These are phyloP conservation scores for Pangasianodon hypophthalmus DNA, from an alignment of 2,113 vertebrate species.

Conservation along the genomic window DNA sequence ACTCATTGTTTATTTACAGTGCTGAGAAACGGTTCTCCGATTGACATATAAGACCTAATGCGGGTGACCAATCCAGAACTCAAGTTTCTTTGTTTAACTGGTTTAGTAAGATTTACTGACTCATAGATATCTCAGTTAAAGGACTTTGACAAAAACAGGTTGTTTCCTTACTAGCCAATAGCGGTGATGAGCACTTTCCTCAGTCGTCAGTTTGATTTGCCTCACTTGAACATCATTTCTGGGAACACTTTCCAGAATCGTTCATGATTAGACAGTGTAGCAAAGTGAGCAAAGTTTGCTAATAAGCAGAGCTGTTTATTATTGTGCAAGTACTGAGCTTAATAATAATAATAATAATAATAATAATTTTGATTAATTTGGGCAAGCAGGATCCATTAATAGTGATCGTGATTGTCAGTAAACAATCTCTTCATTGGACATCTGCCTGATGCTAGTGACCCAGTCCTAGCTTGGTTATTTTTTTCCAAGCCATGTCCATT, in stretches of 20 bases:
- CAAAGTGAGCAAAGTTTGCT: neutral
- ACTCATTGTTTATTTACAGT: slow-evolving; percentile 43
- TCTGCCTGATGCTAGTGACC: neutral
- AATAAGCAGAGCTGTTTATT: neutral
- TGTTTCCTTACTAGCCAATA: neutral
- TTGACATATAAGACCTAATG: neutral
- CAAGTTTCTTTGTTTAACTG: neutral
- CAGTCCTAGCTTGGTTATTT: neutral
- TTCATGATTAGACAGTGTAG: neutral
- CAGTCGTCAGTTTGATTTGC: neutral
- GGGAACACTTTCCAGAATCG: neutral
- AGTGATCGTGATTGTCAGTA: neutral
- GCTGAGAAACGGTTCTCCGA: slow-evolving; percentile 3
- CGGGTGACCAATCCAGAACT: neutral
- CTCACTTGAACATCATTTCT: neutral
- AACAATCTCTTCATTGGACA: neutral
- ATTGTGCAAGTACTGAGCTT: neutral
- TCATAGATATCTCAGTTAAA: neutral
- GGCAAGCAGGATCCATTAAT: neutral
- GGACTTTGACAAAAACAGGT: neutral
- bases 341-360: neutral
- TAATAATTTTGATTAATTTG: neutral
- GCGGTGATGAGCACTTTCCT: neutral
- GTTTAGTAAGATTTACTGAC: neutral
- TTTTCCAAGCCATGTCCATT: slow-evolving; percentile 12